Evolutionary conservation across 2,113 vertebrate genomes (phyloP), one percentile per base, ranked within the genome.

Genomic region (Rynchops niger): DNA sequence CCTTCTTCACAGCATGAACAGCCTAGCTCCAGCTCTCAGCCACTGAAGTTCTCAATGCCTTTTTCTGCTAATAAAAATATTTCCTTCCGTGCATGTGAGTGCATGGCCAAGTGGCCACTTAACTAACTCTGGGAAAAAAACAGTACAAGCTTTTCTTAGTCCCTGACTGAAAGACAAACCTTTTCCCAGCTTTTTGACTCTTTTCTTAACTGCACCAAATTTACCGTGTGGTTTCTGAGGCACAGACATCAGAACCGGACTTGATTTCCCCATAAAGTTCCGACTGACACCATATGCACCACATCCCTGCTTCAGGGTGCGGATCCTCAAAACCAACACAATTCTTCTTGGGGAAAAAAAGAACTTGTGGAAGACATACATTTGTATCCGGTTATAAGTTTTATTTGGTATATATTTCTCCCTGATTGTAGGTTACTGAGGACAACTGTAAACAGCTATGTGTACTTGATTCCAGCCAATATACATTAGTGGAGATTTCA

Each of bases 41-140:
- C 58, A 81, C 67, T 36, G 43, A 91, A 80, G 52, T 77, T 93
- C 86, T 76, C 92, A 90, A 56, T 80, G 85, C 9, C 45, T 88
- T 77, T 90, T 92, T 85, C 85, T 83, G 66, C 66, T 69, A 82
- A 92, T 88, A 92, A 92, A 95, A 96, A 80, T 96, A 93, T 43
- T 95, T 88, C 79, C 49, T 80, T 76, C 74, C 5, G 1, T 72
- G 62, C 21, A 21, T 80, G 27, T 73, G 74, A 95, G 70, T 87
- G 30, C n/a, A 88, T 26, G 66, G 86, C 81, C 93, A 96, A 96
- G 69, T 79, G 72, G 87, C 70, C 87, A 93, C 90, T 96, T 94
- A 86, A 76, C 49, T 79, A 79, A 89, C 17, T 59, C 89, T 90
- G 77, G 70, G 81, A 9, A 71, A 88, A 88, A 83, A 90, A 69